phyloP scores from a whole-genome alignment of 2,888 invertebrate species.

The Nomada fabriciana region DNA sequence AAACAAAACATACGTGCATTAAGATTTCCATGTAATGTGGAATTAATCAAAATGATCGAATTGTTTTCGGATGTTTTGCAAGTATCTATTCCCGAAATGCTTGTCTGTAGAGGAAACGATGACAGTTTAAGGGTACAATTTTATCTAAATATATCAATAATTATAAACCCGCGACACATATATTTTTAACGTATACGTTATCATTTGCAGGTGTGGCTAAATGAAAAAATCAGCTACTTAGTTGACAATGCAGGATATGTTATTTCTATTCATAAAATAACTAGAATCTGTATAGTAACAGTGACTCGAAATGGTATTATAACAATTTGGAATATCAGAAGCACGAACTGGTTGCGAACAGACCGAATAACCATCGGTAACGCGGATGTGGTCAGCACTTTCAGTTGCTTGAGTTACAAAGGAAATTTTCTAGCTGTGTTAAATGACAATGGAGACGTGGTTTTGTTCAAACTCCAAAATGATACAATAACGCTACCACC shows the following conservation, averaged over 20 bases:
- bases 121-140: constrained; percentile 68
- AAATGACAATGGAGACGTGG: constrained; percentile 64
- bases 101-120: constrained; percentile 68
- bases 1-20: constrained; percentile 83
- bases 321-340: constrained; percentile 72
- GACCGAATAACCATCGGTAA: constrained; percentile 27
- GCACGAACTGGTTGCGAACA: constrained; percentile 54
- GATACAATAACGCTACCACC: constrained; percentile 34
- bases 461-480: constrained; percentile 70
- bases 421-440: constrained; percentile 73
- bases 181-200: constrained; percentile 22
- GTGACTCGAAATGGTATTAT: constrained; percentile 72
- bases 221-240: constrained; percentile 56
- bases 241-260: constrained; percentile 72
- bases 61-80: constrained; percentile 48
- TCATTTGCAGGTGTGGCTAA: constrained; percentile 68
- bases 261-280: constrained; percentile 73
- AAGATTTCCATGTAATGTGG: constrained; percentile 70
- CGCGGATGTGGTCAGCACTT: constrained; percentile 46
- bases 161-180: neutral
- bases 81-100: constrained; percentile 6
- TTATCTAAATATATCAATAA: neutral
- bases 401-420: constrained; percentile 73
- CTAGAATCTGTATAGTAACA: constrained; percentile 69
- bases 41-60: constrained; percentile 60